These are phyloP conservation scores for Onychomys torridus DNA, from an alignment of 2,797 vertebrate species.

Conservation along the genomic window DNA sequence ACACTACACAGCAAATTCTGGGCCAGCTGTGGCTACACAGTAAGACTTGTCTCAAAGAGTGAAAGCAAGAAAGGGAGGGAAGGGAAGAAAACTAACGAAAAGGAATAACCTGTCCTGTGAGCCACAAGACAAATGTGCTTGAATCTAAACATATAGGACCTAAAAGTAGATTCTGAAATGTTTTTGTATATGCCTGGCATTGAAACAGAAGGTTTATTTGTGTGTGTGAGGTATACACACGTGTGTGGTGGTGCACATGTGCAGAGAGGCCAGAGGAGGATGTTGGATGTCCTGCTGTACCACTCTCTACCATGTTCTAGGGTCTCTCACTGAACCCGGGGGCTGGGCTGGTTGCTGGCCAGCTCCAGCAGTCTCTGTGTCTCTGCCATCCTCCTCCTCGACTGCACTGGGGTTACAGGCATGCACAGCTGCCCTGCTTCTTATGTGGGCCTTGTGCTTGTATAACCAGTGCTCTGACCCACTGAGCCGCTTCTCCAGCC, in stretches of 20 bases:
- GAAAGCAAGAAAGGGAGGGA: background rate
- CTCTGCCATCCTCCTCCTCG: background rate
- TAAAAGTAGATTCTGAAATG: slow-evolving; percentile 49
- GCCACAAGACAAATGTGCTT: background rate
- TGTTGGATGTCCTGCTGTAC: background rate
- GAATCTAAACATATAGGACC: background rate
- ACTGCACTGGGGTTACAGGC: background rate
- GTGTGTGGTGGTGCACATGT: background rate
- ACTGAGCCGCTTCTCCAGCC: too few species aligned
- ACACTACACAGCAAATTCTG: background rate
- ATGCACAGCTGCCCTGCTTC: too few species aligned
- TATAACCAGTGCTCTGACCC: background rate
- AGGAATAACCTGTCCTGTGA: background rate
- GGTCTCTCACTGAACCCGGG: background rate
- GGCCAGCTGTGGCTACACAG: background rate
- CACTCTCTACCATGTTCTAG: background rate
- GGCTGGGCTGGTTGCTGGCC: background rate
- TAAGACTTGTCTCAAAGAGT: background rate
- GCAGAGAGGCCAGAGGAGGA: background rate
- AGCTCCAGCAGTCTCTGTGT: background rate
- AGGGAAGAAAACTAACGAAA: background rate
- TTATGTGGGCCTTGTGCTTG: background rate
- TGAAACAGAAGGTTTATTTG: background rate
- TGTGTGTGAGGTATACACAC: background rate
- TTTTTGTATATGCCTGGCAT: background rate